Base-by-base conservation (phyloP, 2,888 invertebrate genomes). In the Phaedon cochleariae region DNA sequence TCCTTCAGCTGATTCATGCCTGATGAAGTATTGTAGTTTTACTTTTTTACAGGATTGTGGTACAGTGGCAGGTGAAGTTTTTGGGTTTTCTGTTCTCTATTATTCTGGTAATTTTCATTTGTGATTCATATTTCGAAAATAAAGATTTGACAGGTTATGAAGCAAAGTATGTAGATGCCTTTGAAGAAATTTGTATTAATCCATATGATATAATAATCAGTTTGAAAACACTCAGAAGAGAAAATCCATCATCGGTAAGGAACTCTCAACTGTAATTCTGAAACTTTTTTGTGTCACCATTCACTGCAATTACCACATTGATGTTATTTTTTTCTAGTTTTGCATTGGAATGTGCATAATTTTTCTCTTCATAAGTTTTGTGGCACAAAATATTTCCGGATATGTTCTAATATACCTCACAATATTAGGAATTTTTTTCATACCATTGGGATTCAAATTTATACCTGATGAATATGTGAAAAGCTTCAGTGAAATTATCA, bases 41-140 rank as follows among this genome's bases (percentile, higher is more conserved):
- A 3, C 26, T 26, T 26, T 26, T 49, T 68, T 64, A 4, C 31
- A 85, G 84, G 82, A 69, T 82, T 51, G 72, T 83, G 60, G 74
- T 82, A 60, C 78, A 80, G 64, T 80, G 80, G 61, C 80, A 85
- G 71, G 67, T 84, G 69, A 74, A 81, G 75, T 75, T 86, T 76
- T 79, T 85, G 79, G 77, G 83, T 69, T 72, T 85, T 73, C 60
- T 86, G 73, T 81, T 85, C 80, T 62, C 79, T 20, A 64, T 75
- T 7, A 64, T 80, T 34, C 72, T 83, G 18, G 65, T 76, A 20
- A 68, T 76, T 34, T 79, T 83, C 57, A 59, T 81, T 20, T 77
- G 77, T 64, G 84, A 84, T 70, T 74, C 78, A 46, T 76, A 70
- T 66, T 70, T 75, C 51, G 75, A 76, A 53, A 64, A 63, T 48